Evolutionary conservation across 2,888 invertebrate species (phyloP), one percentile per base, ranked within the genome.

Genomic region (Monoplex corrugatus): DNA sequence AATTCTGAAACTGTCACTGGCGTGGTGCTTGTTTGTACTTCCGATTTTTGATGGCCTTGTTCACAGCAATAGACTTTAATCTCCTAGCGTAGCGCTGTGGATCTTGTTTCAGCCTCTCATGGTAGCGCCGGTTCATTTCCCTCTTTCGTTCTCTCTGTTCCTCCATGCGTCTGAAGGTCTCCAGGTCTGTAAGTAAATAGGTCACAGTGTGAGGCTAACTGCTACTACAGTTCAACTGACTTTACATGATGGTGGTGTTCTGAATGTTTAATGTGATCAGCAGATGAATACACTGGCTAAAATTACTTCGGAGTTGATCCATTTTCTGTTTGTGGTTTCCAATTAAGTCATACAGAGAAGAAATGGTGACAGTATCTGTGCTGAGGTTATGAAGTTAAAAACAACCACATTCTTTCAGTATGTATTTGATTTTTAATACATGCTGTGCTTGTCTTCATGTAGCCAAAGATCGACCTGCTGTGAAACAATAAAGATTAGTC

Each of bases 11-110:
- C 68, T n/a, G 68, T 72, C 68, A 28, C 28, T 75, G 75, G 13
- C n/a, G 35, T 2, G 75, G 75, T 38, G 75, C 16, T 75, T 35
- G 75, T 38, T 23, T 35, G 75, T 75, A 16, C 50, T 75, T 32
- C n/a, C 40, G 57, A 43, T 23, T 44, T 35, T 84, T 84, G 16
- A 35, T 5, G 23, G 84, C 57, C 38, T 45, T 84, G 57, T 84
- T 84, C 45, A 44, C n/a, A 44, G 84, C 45, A n/a, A 84, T 84
- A 38, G 84, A n/a, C 32, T 84, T 84, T n/a, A 84, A 19, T 23
- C 84, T 45, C 35, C 84, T 50, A 45, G 84, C 84, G 87, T 87
- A 87, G 40, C 78, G 78, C 78, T 87, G 78, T 6, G 87, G 87
- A 63, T 87, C 80, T 32, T 87, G 87, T 57, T 80, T 78, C 50